Evolutionary conservation across 2,113 vertebrate genomes (phyloP).

Genomic region (Indri indri): DNA sequence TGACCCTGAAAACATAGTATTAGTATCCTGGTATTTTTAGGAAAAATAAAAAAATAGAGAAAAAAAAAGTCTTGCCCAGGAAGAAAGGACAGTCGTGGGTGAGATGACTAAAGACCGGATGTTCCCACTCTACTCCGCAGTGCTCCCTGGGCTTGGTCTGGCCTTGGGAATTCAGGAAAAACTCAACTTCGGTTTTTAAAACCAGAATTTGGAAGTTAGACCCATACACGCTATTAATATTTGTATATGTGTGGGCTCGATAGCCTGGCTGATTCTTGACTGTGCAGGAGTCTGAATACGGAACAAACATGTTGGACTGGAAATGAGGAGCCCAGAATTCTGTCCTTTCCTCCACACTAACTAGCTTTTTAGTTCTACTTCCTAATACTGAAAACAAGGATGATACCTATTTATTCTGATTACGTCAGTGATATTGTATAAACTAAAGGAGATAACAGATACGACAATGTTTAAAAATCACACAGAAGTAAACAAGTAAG

Average conservation of each 20-base stretch:
- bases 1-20: neutral
- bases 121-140: fast-evolving
- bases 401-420: no score
- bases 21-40: no score
- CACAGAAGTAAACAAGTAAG: neutral
- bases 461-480: neutral
- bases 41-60: neutral
- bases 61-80: neutral
- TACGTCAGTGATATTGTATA: neutral
- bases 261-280: neutral
- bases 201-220: neutral
- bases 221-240: neutral
- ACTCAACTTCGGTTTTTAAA: neutral
- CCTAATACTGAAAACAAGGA: neutral
- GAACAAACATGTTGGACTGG: neutral
- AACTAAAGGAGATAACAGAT: neutral
- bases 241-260: neutral
- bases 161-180: neutral
- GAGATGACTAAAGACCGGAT: neutral
- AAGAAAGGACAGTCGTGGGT: neutral
- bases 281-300: neutral
- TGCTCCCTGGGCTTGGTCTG: no score
- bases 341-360: neutral
- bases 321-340: neutral
- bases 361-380: neutral